Conservation (phyloP, 1,140 invertebrate genomes). For the Pseudoatta argentina region DNA sequence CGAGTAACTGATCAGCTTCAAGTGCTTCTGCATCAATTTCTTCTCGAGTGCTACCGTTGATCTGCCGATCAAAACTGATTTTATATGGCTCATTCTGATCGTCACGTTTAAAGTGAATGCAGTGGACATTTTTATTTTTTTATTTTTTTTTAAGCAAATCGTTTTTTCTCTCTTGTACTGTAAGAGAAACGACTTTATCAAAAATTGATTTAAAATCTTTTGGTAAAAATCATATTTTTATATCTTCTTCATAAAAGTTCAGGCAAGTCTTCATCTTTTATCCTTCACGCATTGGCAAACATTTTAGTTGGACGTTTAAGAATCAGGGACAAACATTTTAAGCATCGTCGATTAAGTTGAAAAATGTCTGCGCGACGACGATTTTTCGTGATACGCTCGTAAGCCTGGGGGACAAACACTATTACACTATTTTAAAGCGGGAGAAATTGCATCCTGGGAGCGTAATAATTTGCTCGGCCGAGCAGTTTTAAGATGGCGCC, state of each 20-base stretch:
- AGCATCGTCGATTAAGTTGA: constrained; percentile 41
- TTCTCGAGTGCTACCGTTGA: constrained; percentile 16
- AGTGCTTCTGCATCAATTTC: constrained; percentile 30
- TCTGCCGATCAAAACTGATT: constrained; percentile 7
- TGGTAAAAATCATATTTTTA: not conserved
- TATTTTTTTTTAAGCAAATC: not conserved
- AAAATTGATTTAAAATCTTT: constrained; percentile 1
- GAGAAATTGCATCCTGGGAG: constrained; percentile 69
- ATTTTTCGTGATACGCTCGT: constrained; percentile 19
- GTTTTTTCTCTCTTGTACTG: not conserved
- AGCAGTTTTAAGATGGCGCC: constrained; percentile 62
- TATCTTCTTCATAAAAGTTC: not conserved
- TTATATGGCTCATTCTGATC: constrained; percentile 15
- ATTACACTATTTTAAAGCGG: constrained; percentile 44
- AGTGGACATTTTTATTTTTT: not conserved
- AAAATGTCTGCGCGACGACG: constrained; percentile 4
- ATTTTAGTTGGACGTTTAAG: constrained; percentile 1
- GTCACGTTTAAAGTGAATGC: not conserved
- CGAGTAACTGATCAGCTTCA: constrained; percentile 43
- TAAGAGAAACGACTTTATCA: constrained; percentile 18
- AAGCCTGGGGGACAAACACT: constrained; percentile 42
- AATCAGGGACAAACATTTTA: constrained; percentile 31
- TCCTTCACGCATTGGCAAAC: too few species aligned
- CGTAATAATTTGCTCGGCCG: constrained; percentile 74
- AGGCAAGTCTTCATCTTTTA: not conserved